Conservation (phyloP, 2,797 vertebrate genomes). For the Bovichtus diacanthus region DNA sequence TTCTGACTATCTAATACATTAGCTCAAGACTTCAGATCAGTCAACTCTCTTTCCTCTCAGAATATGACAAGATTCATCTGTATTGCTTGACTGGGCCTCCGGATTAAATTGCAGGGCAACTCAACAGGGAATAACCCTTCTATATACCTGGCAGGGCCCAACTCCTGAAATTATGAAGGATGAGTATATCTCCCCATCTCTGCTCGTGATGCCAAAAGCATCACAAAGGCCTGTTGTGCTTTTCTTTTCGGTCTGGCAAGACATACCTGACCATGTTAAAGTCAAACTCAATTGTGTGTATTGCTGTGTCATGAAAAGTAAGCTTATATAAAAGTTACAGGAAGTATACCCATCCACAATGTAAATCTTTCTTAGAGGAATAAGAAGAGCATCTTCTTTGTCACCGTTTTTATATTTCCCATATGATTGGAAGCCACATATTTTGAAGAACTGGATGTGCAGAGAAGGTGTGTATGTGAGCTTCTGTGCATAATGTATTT, state of each 20-base stretch:
- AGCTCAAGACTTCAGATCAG: conserved; percentile 55
- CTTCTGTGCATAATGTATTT: neutral
- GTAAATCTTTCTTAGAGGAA: conserved; percentile 18
- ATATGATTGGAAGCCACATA: conserved; percentile 23
- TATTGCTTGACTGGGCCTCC: conserved; percentile 68
- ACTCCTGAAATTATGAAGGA: conserved; percentile 69
- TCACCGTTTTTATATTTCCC: conserved; percentile 28
- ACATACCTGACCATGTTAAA: conserved; percentile 34
- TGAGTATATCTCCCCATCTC: conserved; percentile 54
- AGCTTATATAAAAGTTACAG: conserved; percentile 23
- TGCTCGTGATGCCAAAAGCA: conserved; percentile 49
- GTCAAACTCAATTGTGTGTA: conserved; percentile 42
- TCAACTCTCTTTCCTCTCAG: conserved; percentile 63
- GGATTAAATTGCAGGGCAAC: conserved; percentile 73
- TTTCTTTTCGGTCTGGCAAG: conserved; percentile 22
- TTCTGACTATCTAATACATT: conserved; percentile 57
- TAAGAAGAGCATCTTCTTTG: conserved; percentile 17
- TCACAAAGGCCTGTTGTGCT: conserved; percentile 53
- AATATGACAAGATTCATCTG: conserved; percentile 78
- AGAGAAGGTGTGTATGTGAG: neutral
- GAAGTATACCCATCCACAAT: conserved; percentile 4
- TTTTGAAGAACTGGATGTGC: conserved; percentile 30
- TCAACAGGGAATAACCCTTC: conserved; percentile 59
- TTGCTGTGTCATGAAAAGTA: conserved; percentile 29
- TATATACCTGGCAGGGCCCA: conserved; percentile 66